A percentile compares a stretch with the other conserved stretches of the same genome.
phyloP scores from a whole-genome alignment of 2,888 invertebrate species.

The Linnaemya vulpina region DNA sequence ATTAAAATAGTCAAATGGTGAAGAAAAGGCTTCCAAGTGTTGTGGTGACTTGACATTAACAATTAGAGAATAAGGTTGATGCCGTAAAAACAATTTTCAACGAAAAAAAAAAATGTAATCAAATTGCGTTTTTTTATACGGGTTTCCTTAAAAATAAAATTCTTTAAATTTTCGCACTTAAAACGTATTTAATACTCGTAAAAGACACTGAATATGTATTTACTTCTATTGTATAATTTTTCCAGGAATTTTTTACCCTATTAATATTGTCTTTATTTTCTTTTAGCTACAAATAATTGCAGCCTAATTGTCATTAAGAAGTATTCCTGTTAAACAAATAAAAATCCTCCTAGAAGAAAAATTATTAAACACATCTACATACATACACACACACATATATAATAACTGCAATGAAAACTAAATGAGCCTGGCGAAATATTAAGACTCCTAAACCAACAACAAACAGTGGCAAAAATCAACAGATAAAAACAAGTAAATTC shows the following conservation, averaged over 20 bases:
- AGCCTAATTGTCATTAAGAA: slow-evolving; percentile 23
- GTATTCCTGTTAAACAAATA: slow-evolving; percentile 23
- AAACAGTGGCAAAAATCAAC: slow-evolving; percentile 19
- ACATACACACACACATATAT: neutral
- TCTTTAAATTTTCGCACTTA: no score
- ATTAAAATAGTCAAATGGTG: no score
- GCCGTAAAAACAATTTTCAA: no score
- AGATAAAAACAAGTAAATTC: neutral
- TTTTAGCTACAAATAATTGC: slow-evolving; percentile 67
- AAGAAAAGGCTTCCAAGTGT: no score
- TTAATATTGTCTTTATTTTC: slow-evolving; percentile 17
- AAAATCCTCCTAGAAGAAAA: neutral
- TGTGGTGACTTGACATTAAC: no score
- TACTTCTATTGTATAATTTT: neutral
- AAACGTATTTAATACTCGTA: no score
- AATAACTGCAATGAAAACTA: slow-evolving; percentile 18
- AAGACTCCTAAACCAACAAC: slow-evolving; percentile 24
- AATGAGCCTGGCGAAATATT: slow-evolving; percentile 23
- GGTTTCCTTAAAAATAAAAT: no score
- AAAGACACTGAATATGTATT: no score
- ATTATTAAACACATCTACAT: slow-evolving; percentile 5
- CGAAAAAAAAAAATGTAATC: no score
- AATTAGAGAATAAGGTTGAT: no score
- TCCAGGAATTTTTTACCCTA: neutral
- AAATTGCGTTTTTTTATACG: no score